phyloP scores from a whole-genome alignment of 2,888 invertebrate genomes.

The Standfussiana lucernea region DNA sequence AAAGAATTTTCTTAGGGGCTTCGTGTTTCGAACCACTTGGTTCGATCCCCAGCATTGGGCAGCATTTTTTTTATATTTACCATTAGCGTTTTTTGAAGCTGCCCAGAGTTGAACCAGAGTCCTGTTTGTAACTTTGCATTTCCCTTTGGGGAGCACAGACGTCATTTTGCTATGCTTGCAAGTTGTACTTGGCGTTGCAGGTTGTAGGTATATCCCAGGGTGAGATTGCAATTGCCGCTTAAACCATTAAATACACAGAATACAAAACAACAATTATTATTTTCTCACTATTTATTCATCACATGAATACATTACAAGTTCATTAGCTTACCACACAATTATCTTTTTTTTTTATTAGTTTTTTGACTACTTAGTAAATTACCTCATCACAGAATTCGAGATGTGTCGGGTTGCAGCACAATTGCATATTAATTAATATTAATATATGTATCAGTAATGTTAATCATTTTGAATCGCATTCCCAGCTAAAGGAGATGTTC shows the following conservation, averaged over 20 bases:
- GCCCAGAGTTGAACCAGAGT: no score
- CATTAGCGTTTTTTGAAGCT: no score
- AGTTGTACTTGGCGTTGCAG: neutral
- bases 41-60: no score
- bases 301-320: constrained; percentile 37
- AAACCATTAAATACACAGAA: neutral
- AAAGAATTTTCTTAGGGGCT: no score
- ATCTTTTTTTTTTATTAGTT: constrained; percentile 27
- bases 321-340: constrained; percentile 32
- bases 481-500: no score
- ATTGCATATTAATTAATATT: constrained; percentile 7
- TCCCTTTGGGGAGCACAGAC: neutral
- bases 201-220: neutral
- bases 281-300: constrained; percentile 38
- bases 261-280: constrained; percentile 16
- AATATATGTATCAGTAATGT: neutral
- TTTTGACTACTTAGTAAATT: constrained; percentile 31
- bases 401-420: constrained; percentile 35
- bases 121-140: neutral
- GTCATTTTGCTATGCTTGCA: neutral
- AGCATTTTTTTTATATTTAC: no score
- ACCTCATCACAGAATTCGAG: constrained; percentile 57
- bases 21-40: no score
- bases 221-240: neutral
- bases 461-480: constrained; percentile 2